Base-by-base conservation (phyloP, 2,113 vertebrate species). In the Toxostoma redivivum region DNA sequence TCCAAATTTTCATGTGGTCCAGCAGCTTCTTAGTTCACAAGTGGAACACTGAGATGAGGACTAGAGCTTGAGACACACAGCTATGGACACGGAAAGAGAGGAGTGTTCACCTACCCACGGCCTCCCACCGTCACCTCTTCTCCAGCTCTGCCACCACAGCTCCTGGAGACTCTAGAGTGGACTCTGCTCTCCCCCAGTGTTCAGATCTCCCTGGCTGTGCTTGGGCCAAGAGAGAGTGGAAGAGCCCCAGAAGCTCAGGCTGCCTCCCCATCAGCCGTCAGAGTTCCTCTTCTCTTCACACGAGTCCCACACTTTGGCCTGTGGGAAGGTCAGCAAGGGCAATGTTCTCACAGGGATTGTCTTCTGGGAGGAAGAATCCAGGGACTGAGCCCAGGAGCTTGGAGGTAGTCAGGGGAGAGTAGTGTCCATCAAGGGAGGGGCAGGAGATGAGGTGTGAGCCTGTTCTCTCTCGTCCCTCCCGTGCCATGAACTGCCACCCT, bases 401-500 rank as follows among this genome's bases (percentile, higher is more conserved):
- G 84, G 93, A 97, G 95, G 92, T 94, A 82, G 94, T 73, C 71
- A 70, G 86, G 58, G 86, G 35, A 93, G 70, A 87, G 58, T 83
- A 51, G 54, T 21, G 35, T 81, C 85, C 81, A 58, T 67, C 62
- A 22, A 33, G 48, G 44, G 69, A 81, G 60, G n/a, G 15, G 40
- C 78, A 87, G 69, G 73, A 94, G 45, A 66, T 5, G 71, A 77
- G 77, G 47, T 67, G 64, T 21, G 47, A 93, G 69, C 62, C 72
- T 74, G 54, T 74, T 60, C n/a, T 82, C 22, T 80, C 35, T 69
- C 9, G 2, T 47, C 60, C 48, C 33, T 79, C 50, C 22, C 31
- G 3, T 37, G n/a, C 31, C 69, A 57, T 71, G 72, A 56, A 22
- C 40, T 65, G 66, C 61, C 71, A 83, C 47, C 28, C 38, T 67